These are phyloP conservation scores for Petrocephalus sullivani DNA, from an alignment of 2,797 vertebrate genomes.

Conservation along the genomic window DNA sequence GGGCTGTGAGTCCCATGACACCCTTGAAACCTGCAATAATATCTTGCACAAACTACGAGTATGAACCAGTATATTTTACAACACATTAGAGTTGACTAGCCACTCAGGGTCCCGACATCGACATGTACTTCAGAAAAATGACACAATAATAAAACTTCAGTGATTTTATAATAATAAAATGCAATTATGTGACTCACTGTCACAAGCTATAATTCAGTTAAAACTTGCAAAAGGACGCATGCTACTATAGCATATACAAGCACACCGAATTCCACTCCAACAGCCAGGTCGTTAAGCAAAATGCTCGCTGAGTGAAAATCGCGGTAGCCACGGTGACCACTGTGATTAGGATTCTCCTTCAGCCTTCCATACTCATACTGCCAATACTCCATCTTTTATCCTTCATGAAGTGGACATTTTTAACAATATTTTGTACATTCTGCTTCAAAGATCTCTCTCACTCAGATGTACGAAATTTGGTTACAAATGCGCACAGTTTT, in stretches of 20 bases:
- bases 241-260: background rate
- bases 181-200: background rate
- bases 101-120: background rate
- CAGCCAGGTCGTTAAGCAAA: background rate
- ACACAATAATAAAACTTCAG: background rate
- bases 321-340: background rate
- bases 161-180: conserved; percentile 6
- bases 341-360: background rate
- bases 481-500: background rate
- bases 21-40: background rate
- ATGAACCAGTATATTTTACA: background rate
- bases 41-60: background rate
- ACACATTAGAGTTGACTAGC: background rate
- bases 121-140: background rate
- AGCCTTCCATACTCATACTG: background rate
- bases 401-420: background rate
- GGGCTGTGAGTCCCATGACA: background rate
- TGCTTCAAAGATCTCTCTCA: background rate
- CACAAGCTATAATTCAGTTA: background rate
- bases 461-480: background rate
- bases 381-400: background rate
- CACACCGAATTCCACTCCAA: background rate
- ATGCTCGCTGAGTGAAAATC: background rate
- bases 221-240: background rate
- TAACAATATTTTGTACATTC: background rate